Percentiles rank a stretch among this genome's conserved stretches.
Evolutionary conservation across 1,140 invertebrate species (phyloP).

Genomic region (Sesamia nonagrioides): DNA sequence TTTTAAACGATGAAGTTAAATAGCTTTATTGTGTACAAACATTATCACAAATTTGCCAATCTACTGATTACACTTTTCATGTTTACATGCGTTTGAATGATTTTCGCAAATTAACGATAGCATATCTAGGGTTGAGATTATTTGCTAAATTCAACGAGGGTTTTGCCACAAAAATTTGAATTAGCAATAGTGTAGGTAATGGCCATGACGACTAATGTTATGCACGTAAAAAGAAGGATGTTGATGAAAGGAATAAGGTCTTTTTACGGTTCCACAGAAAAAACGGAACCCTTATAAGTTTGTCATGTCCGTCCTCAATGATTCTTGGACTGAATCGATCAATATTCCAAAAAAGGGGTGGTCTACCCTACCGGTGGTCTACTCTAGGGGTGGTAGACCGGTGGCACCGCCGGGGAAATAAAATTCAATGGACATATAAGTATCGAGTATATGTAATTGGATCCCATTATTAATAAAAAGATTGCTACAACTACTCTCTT

Average conservation of each 20-base stretch:
- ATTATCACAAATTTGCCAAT: not conserved
- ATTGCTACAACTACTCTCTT: too few species aligned
- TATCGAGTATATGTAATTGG: too few species aligned
- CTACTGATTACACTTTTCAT: constrained; percentile 1
- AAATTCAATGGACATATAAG: too few species aligned
- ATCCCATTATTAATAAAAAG: too few species aligned
- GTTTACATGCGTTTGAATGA: not conserved
- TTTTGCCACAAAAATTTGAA: not conserved
- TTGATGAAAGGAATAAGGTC: not conserved
- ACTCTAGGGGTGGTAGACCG: too few species aligned
- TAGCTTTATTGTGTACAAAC: not conserved
- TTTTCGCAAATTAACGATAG: not conserved
- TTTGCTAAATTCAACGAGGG: not conserved
- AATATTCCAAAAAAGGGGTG: too few species aligned
- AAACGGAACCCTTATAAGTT: too few species aligned
- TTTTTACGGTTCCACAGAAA: too few species aligned
- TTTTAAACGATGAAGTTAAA: not conserved
- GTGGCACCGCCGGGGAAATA: too few species aligned
- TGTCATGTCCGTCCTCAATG: too few species aligned
- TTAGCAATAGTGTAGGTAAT: not conserved
- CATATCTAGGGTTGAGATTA: constrained; percentile 5
- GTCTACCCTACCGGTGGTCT: too few species aligned
- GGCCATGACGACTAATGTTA: not conserved
- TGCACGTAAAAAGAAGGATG: not conserved
- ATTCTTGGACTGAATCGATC: too few species aligned